Evolutionary conservation across 2,888 invertebrate species (phyloP), one percentile per base, ranked within the genome.

Genomic region (Drosophila rellima): DNA sequence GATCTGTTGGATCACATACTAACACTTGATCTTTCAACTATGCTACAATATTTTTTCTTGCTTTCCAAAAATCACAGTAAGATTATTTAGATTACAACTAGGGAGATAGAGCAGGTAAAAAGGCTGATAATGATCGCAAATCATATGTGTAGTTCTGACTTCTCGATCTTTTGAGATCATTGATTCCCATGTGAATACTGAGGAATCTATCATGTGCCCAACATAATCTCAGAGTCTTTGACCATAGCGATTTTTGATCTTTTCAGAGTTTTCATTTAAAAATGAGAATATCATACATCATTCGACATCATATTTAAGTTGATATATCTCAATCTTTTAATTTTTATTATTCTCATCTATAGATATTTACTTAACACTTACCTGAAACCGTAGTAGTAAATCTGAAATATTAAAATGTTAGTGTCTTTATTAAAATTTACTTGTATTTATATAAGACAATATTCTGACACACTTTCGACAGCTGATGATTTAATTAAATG

Each of bases 81-180:
- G 42, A 20, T 17, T 17, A 18, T 33, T 4, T 2, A 55, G 55
- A 54, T 62, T 45, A 10, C 40, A 48, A 48, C n/a, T n/a, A 54
- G 7, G 8, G 15, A 15, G 6, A 33, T 33, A 33, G 13, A 18
- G 1, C 48, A 63, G 63, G 61, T 62, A 62, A 23, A 29, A 2
- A 13, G 0, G 2, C 11, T 33, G 44, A 42, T 50, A 35, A 18
- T 13, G 40, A 63, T 63, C 48, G 11, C 11, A 48, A 15, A 29
- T 48, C 42, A n/a, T 51, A 15, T 51, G 37, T 51, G 15, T 15
- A 35, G 17, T 18, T n/a, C 26, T 20, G 56, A 57, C 47, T 47
- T 57, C 11, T 33, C 6, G 37, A 37, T 11, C 23, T 35, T 3
- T 20, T 10, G 4, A 33, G 33, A 20, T 33, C 29, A 33, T 6